Evolutionary conservation across 2,888 invertebrate genomes (phyloP).

Genomic region (Schrankia costaestrigalis): DNA sequence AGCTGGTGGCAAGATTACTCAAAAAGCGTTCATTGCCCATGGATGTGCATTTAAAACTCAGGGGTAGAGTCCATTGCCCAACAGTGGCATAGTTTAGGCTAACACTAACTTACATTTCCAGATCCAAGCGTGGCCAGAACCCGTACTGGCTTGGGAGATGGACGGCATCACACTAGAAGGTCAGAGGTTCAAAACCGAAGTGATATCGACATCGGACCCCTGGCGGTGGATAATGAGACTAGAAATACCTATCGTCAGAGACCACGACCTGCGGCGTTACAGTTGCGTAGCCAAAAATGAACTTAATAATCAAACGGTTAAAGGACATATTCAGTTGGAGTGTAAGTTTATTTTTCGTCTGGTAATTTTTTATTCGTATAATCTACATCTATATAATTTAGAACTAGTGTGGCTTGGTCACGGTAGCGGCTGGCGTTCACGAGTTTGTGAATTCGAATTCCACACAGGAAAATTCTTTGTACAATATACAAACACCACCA

Average conservation of each 20-base stretch:
- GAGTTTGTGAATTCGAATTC: too few species aligned
- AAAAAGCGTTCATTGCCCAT: too few species aligned
- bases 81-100: too few species aligned
- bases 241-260: conserved; percentile 85
- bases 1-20: too few species aligned
- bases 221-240: conserved; percentile 89
- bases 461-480: too few species aligned
- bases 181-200: conserved; percentile 59
- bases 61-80: too few species aligned
- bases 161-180: conserved; percentile 88
- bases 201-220: conserved; percentile 53
- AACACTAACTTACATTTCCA: conserved; percentile 24
- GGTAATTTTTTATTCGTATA: neutral
- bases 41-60: too few species aligned
- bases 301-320: conserved; percentile 88
- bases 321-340: conserved; percentile 77
- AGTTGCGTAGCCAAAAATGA: conserved; percentile 93
- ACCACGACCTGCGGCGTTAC: conserved; percentile 87
- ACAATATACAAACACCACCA: too few species aligned
- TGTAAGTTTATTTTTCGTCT: conserved; percentile 58
- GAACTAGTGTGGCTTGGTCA: too few species aligned
- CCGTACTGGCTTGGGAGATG: conserved; percentile 92
- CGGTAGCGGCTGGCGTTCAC: too few species aligned
- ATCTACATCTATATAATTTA: too few species aligned
- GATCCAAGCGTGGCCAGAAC: conserved; percentile 93